phyloP scores from a whole-genome alignment of 1,140 invertebrate genomes.

The Cotesia glomerata region DNA sequence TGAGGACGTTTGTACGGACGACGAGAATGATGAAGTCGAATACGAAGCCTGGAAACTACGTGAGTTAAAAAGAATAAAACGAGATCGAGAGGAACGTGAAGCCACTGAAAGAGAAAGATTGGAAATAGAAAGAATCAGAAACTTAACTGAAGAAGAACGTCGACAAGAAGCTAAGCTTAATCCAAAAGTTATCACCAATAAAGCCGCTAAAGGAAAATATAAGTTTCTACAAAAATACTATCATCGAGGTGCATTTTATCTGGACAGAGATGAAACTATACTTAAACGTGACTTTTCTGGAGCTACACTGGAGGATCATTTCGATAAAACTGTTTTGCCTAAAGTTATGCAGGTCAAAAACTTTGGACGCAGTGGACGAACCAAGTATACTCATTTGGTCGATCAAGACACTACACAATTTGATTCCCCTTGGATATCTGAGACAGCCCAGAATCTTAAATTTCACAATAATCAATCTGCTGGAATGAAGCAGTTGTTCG shows the following conservation, averaged over 20 bases:
- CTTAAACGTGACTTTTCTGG: constrained; percentile 95
- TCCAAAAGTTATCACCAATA: constrained; percentile 93
- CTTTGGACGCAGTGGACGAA: constrained; percentile 96
- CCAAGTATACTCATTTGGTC: constrained; percentile 99
- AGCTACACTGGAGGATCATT: constrained; percentile 98
- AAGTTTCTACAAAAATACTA: constrained; percentile 99
- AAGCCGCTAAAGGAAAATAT: constrained; percentile 97
- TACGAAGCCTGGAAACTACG: constrained; percentile 98
- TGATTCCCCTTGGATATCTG: constrained; percentile 95
- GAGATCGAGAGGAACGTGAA: constrained; percentile 94
- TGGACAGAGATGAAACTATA: constrained; percentile 93
- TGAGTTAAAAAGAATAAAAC: constrained; percentile 94
- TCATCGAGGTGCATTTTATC: constrained; percentile 97
- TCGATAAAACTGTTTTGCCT: constrained; percentile 97
- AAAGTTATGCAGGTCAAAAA: constrained; percentile 99
- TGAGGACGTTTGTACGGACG: constrained; percentile 93
- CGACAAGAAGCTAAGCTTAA: constrained; percentile 88
- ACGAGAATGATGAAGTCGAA: constrained; percentile 97
- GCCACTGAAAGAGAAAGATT: constrained; percentile 83
- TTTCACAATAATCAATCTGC: constrained; percentile 89
- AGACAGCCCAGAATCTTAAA: constrained; percentile 88
- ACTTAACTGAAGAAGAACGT: constrained; percentile 96
- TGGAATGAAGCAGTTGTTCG: constrained; percentile 95
- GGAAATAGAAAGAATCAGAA: constrained; percentile 90
- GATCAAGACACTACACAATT: constrained; percentile 99